Evolutionary conservation across 2,888 invertebrate species (phyloP).

Genomic region (Proisotoma minuta): DNA sequence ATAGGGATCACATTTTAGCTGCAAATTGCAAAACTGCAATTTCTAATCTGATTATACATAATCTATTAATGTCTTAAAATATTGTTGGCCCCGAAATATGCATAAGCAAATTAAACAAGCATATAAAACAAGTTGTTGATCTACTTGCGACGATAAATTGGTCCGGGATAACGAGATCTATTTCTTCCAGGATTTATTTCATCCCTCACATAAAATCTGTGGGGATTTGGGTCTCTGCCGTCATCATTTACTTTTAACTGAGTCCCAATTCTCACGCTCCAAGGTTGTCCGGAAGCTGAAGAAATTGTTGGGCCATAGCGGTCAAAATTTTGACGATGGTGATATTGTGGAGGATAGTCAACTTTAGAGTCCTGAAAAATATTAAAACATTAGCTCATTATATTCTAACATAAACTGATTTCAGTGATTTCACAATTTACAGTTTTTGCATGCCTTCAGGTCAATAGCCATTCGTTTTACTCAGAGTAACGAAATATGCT

Average conservation of each 20-base stretch:
- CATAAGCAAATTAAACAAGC: no score
- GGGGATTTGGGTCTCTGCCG: slow-evolving; percentile 40
- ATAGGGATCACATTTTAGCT: slow-evolving; percentile 7
- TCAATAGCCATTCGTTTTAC: no score
- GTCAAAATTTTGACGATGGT: background rate
- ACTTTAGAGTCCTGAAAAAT: slow-evolving; percentile 5
- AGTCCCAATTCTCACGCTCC: slow-evolving; percentile 45
- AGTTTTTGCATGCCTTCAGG: no score
- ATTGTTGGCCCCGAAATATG: no score
- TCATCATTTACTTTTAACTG: slow-evolving; percentile 45
- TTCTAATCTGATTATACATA: no score
- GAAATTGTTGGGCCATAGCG: slow-evolving; percentile 10
- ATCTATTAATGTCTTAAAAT: no score
- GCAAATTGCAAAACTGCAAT: background rate
- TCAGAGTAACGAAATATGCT: no score
- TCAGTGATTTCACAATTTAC: no score
- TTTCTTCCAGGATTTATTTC: slow-evolving; percentile 29
- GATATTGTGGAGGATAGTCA: background rate
- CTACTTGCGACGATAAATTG: slow-evolving; percentile 10
- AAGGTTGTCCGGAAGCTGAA: slow-evolving; percentile 24
- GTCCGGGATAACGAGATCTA: slow-evolving; percentile 21
- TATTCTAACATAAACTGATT: no score
- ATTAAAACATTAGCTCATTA: no score
- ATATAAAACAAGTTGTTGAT: no score
- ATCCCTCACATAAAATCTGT: slow-evolving; percentile 42